Conservation (phyloP, 2,888 invertebrate species). For the Microctonus hyperodae region DNA sequence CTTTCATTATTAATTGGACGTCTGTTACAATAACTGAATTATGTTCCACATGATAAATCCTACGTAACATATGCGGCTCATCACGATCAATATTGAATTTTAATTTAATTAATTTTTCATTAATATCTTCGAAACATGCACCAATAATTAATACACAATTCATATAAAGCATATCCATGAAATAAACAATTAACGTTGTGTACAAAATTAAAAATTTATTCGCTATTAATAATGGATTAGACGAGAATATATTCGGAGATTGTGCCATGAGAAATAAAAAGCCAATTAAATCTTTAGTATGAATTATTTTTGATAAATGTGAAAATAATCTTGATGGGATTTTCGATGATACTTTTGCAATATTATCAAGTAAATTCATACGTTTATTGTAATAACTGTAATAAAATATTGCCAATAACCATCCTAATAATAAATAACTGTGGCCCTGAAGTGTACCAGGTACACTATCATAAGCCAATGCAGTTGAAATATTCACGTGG, state of each 20-base stretch:
- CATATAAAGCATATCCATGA: constrained; percentile 45
- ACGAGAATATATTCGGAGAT: constrained; percentile 29
- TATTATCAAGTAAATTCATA: constrained; percentile 38
- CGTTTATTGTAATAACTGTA: constrained; percentile 34
- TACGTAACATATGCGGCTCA: constrained; percentile 50
- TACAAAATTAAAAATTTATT: constrained; percentile 37
- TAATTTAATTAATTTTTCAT: constrained; percentile 42
- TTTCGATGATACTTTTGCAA: constrained; percentile 36
- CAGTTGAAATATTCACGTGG: constrained; percentile 34
- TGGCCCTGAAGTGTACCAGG: constrained; percentile 46
- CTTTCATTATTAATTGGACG: constrained; percentile 44
- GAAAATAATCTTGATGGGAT: constrained; percentile 39
- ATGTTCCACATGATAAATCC: constrained; percentile 49
- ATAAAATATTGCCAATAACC: constrained; percentile 34
- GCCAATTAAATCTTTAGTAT: constrained; percentile 43
- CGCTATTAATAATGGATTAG: background rate
- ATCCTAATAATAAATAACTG: constrained; percentile 40
- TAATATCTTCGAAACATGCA: constrained; percentile 44
- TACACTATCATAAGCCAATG: constrained; percentile 35
- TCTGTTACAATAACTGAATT: constrained; percentile 48
- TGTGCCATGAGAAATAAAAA: constrained; percentile 40
- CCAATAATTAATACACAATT: constrained; percentile 46
- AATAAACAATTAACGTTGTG: constrained; percentile 36
- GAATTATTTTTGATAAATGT: constrained; percentile 37
- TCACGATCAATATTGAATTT: constrained; percentile 42